phyloP scores from a whole-genome alignment of 2,888 invertebrate genomes.

The Melanostoma scalare region DNA sequence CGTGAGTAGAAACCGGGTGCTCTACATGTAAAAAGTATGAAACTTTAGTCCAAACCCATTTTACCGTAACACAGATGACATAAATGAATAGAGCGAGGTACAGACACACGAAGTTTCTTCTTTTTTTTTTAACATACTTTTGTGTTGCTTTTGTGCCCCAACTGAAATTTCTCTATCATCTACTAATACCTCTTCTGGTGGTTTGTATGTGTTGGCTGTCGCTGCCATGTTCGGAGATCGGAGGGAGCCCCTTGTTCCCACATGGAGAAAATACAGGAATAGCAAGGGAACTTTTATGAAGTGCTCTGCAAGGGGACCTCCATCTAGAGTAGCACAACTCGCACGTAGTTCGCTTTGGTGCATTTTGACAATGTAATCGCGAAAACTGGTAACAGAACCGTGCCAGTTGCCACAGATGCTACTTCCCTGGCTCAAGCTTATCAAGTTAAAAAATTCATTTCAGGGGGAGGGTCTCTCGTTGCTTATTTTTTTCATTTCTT shows the following conservation, averaged over 20 bases:
- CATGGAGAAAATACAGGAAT: slow-evolving; percentile 9
- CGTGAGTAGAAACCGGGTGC: slow-evolving; percentile 4
- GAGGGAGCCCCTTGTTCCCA: slow-evolving; percentile 4
- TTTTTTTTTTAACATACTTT: slow-evolving; percentile 12
- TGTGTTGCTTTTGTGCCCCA: slow-evolving; percentile 21
- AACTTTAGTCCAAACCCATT: slow-evolving; percentile 47
- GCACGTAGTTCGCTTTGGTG: slow-evolving; percentile 51
- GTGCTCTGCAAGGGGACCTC: slow-evolving; percentile 28
- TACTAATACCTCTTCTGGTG: slow-evolving; percentile 47
- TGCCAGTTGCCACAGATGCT: slow-evolving; percentile 48
- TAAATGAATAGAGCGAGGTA: slow-evolving; percentile 44
- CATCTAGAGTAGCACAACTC: slow-evolving; percentile 30
- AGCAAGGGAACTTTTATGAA: slow-evolving; percentile 39
- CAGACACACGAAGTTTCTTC: background rate
- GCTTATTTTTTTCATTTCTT: background rate
- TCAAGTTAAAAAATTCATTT: slow-evolving; percentile 63
- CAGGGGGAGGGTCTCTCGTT: slow-evolving; percentile 1
- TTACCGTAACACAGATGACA: slow-evolving; percentile 51
- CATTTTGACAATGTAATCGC: slow-evolving; percentile 68
- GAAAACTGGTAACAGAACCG: slow-evolving; percentile 32
- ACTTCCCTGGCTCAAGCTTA: slow-evolving; percentile 48
- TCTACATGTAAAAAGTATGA: slow-evolving; percentile 20
- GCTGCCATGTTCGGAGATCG: slow-evolving; percentile 58
- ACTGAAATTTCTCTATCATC: slow-evolving; percentile 37
- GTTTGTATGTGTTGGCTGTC: slow-evolving; percentile 36